Base-by-base conservation (phyloP, 2,888 invertebrate genomes). In the Orthosia gracilis region DNA sequence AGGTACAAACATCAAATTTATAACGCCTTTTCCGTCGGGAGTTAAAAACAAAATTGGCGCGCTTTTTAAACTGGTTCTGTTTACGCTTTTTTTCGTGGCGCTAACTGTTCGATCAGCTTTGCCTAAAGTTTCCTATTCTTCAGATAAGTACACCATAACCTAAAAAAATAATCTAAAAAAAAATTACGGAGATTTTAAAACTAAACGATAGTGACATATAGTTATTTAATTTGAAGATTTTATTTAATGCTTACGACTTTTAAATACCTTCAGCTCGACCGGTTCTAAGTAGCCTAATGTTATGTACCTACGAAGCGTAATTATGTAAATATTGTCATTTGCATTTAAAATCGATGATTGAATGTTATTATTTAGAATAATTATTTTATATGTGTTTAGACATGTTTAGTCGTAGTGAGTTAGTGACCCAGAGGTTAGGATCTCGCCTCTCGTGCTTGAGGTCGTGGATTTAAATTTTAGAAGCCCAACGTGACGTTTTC, bases 271-370 rank as follows among this genome's bases (percentile, higher is more conserved):
- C 5, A 0, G 3, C 1, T 52, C 7, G 21, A 57, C 70, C 64
- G 54, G 68, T 71, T 65, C 17, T 4, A 61, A 23, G 49, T 9
- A 58, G 47, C 54, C 69, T 58, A 54, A 58, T 65, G 54, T 23
- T 61, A 58, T 80, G 49, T 68, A 31, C 55, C 2, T 31, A 18
- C 12, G 18, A 18, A 31, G 15, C 12, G n/a, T n/a, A 31, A 13
- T 57, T 76, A 72, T 52, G 68, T 26, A 63, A 82, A 66, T 66
- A 26, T 23, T 12, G 26, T 31, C 40, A 45, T 73, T 69, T 49
- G 12, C 58, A 70, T 66, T 69, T 58, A 4, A 65, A 65, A 78
- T 61, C n/a, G 13, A 77, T 59, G 5, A 59, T 18, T 52, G 13
- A 59, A 52, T 50, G 47, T 52, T 55, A 73, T 65, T 23, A 65